Evolutionary conservation across 2,113 vertebrate genomes (phyloP).

Genomic region (Miniopterus natalensis): DNA sequence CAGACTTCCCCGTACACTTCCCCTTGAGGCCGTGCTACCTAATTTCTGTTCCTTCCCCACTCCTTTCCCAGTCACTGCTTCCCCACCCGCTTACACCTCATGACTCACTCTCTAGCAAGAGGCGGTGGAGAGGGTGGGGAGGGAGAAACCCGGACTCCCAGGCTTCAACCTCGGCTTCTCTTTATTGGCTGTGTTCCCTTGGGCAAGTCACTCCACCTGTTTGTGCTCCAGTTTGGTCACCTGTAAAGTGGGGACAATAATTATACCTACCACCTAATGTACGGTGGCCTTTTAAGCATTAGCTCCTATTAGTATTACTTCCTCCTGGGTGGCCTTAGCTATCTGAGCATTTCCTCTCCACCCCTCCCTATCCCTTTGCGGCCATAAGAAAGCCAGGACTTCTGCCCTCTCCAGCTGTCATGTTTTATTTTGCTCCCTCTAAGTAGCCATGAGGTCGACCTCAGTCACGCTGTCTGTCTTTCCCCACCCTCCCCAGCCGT

Average conservation of each 20-base stretch:
- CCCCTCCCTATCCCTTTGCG: background rate
- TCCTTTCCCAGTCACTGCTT: background rate
- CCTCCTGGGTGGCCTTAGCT: background rate
- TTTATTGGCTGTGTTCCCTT: background rate
- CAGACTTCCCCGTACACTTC: background rate
- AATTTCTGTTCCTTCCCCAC: background rate
- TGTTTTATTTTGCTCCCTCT: background rate
- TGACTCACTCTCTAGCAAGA: too few relatives aligned
- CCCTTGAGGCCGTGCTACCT: rapidly evolving
- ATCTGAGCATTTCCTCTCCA: background rate
- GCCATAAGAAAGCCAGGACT: background rate
- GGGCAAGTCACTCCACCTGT: background rate
- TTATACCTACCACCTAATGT: background rate
- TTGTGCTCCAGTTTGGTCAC: background rate
- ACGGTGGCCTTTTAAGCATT: background rate
- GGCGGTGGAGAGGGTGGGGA: background rate
- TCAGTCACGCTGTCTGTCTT: background rate
- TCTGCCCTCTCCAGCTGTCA: background rate
- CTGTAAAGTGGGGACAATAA: background rate
- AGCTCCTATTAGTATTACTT: background rate
- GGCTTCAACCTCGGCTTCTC: background rate
- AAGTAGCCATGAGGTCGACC: background rate
- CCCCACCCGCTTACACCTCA: background rate
- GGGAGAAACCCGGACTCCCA: background rate
- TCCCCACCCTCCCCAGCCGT: background rate